Conservation (phyloP, 2,113 vertebrate genomes). For the Dolichallabes microphthalmus region DNA sequence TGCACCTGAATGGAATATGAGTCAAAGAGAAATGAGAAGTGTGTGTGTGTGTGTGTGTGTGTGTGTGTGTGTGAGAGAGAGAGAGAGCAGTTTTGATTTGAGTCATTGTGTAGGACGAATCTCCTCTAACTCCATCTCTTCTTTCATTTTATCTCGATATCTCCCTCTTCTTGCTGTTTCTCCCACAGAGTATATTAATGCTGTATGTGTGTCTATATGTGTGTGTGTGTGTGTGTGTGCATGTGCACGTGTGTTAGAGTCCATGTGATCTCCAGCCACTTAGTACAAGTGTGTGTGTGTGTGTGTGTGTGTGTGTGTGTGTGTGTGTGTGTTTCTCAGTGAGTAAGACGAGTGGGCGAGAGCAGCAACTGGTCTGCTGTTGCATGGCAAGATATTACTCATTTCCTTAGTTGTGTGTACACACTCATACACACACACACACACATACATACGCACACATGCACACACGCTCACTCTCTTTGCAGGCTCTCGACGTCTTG, state of each 20-base stretch:
- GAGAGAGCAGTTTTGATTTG: constrained; percentile 66
- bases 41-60: constrained; percentile 46
- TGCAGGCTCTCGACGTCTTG: constrained; percentile 51
- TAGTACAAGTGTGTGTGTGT: constrained; percentile 28
- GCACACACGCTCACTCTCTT: constrained; percentile 37
- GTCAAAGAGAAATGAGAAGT: constrained; percentile 37
- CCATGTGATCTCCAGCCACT: constrained; percentile 36
- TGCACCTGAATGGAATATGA: constrained; percentile 40
- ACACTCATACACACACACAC: constrained; percentile 55
- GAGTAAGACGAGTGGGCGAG: constrained; percentile 79
- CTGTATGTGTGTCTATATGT: constrained; percentile 25
- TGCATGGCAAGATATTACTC: constrained; percentile 80
- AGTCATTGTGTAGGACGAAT: constrained; percentile 75
- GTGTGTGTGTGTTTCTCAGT: constrained; percentile 61
- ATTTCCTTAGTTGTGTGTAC: constrained; percentile 75
- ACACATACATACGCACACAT: constrained; percentile 26
- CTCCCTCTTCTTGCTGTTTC: constrained; percentile 20
- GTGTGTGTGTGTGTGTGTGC: constrained; percentile 53
- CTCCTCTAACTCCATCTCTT: constrained; percentile 57
- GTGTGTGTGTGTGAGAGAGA: neutral
- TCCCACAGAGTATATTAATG: constrained; percentile 29
- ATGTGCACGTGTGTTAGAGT: constrained; percentile 10
- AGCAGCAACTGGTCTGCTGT: constrained; percentile 78
- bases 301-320: constrained; percentile 61
- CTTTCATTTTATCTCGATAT: constrained; percentile 32